Conservation (phyloP, 2,797 vertebrate species). For the Mallotus villosus region DNA sequence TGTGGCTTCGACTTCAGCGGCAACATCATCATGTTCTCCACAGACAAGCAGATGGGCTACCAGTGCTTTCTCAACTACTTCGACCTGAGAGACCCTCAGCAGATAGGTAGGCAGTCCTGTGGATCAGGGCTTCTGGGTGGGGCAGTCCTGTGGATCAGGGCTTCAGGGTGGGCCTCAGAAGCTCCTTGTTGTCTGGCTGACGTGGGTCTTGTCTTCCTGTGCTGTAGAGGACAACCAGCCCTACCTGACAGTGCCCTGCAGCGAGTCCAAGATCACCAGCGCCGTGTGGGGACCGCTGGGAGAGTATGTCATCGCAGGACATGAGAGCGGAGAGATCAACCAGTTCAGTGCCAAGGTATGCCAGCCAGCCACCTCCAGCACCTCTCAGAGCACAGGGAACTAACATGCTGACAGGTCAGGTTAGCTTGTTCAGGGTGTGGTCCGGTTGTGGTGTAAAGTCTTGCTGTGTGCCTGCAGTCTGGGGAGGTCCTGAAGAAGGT, state of each 20-base stretch:
- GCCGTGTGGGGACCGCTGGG: conserved; percentile 96
- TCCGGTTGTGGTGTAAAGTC: neutral
- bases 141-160: no score
- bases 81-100: conserved; percentile 91
- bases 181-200: neutral
- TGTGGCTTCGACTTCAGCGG: conserved; percentile 98
- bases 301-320: conserved; percentile 92
- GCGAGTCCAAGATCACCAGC: conserved; percentile 93
- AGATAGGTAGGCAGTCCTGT: conserved; percentile 81
- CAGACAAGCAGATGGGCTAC: conserved; percentile 99
- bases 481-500: conserved; percentile 86
- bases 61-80: conserved; percentile 96
- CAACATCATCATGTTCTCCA: conserved; percentile 99
- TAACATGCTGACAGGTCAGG: no score
- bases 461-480: conserved; percentile 69
- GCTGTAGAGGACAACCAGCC: conserved; percentile 89
- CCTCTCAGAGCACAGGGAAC: no score
- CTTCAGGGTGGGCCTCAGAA: neutral
- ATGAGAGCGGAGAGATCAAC: conserved; percentile 94
- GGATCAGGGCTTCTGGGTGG: no score
- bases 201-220: neutral
- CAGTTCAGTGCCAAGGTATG: conserved; percentile 95
- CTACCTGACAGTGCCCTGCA: conserved; percentile 89
- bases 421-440: neutral
- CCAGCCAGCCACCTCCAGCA: no score